Base-by-base conservation (phyloP, 92 coral and sea anemone species). In the Scolanthus callimorphus region DNA sequence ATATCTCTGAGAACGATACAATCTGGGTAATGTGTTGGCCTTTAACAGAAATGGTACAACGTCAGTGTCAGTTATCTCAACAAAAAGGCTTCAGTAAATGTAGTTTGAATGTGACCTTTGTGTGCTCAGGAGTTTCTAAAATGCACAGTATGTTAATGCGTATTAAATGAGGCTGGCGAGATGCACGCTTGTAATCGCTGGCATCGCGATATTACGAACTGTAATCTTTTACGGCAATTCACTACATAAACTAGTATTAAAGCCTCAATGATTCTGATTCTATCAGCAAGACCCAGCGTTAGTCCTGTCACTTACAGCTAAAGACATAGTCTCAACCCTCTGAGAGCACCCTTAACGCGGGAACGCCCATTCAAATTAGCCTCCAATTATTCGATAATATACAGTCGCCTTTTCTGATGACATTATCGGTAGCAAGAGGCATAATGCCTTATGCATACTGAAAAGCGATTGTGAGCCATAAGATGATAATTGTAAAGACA, bases 311-410 rank as follows among this genome's bases (percentile, higher is more conserved):
- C 55, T 59, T 68, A 63, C 80, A 88, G 69, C 81, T 83, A 88
- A 83, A 88, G 65, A 83, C 96, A 88, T 83, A 76, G 85, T 70
- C 86, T 88, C 89, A 71, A 53, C 89, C 59, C 43, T 67, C 82
- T 82, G 78, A 83, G 90, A 83, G 90, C 63, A 79, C 67, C 85
- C 96, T 88, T 69, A 61, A 88, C 60, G 53, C 24, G 71, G 90
- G 83, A 74, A 88, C 96, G 96, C 96, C 96, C 88, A 80, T 84
- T 54, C 69, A 84, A 88, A 88, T 88, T 88, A 85, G 90, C 90
- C 65, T 73, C 83, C 90, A 88, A 88, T 88, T 57, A 80, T 82
- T 84, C 71, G 83, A 83, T 86, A 86, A 80, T 86, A 79, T 74
- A 76, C 69, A 79, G 90, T 88, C 96, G 70, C 86, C 79, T 63